These are phyloP conservation scores for Thalassarche chlororhynchos DNA, from an alignment of 2,113 vertebrate species.

Conservation along the genomic window DNA sequence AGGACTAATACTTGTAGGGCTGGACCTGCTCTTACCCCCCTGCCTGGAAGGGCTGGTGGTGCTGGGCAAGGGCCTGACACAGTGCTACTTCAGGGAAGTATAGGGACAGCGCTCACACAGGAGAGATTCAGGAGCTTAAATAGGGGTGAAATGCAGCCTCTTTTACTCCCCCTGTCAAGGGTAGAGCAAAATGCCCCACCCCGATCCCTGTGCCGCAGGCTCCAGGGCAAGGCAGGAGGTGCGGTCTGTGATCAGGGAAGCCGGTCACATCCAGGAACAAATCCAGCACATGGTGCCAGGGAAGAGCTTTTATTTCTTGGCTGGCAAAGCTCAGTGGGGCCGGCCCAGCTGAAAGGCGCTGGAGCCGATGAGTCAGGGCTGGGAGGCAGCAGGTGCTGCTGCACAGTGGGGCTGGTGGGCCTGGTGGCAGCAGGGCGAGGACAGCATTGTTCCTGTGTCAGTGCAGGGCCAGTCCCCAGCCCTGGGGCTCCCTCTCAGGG, in stretches of 20 bases:
- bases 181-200: background rate
- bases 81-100: background rate
- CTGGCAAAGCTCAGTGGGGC: background rate
- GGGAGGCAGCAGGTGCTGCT: background rate
- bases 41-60: background rate
- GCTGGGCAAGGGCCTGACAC: background rate
- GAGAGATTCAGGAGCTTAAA: background rate
- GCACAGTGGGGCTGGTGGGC: background rate
- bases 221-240: background rate
- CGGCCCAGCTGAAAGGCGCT: background rate
- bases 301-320: conserved; percentile 46
- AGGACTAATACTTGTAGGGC: background rate
- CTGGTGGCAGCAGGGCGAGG: fast-evolving
- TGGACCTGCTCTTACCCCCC: background rate
- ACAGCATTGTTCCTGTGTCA: background rate
- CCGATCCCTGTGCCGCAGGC: background rate
- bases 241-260: background rate
- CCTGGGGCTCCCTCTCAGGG: background rate
- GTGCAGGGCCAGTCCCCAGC: background rate
- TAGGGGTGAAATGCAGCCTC: background rate
- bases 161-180: background rate
- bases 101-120: background rate
- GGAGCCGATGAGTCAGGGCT: background rate
- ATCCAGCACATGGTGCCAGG: background rate
- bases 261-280: background rate